Percentiles rank a stretch among this genome's conserved stretches.
phyloP scores from a whole-genome alignment of 2,113 vertebrate genomes.

The Aviceda subcristata region DNA sequence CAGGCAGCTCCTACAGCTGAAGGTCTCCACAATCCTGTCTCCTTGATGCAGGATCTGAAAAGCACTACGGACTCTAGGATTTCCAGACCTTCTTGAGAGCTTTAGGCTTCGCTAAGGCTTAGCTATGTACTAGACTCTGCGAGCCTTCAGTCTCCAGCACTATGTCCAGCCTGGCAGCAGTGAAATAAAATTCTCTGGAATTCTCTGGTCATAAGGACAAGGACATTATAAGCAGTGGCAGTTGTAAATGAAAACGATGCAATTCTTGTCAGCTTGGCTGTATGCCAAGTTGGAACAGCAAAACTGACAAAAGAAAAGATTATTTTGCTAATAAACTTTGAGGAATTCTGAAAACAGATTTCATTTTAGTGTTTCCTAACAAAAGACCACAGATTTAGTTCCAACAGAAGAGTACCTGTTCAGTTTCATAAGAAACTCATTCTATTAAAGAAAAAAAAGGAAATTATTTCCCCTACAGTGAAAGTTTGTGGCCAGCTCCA shows the following conservation, averaged over 20 bases:
- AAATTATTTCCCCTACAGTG: not conserved
- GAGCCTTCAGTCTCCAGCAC: not conserved
- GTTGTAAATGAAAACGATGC: not conserved
- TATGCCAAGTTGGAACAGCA: not conserved
- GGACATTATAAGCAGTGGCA: not conserved
- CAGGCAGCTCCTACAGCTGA: not conserved
- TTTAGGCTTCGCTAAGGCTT: not conserved
- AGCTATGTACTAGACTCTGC: not conserved
- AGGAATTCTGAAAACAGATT: not conserved
- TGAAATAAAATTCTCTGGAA: not conserved
- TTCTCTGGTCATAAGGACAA: not conserved
- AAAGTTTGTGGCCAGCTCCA: not conserved
- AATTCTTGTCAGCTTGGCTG: not conserved
- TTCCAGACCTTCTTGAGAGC: not conserved
- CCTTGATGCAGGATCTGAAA: not conserved
- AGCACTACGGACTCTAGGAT: not conserved
- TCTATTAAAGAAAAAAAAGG: not conserved
- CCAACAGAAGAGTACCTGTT: not conserved
- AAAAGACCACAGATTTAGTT: not conserved
- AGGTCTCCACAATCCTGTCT: not conserved
- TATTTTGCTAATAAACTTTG: not conserved
- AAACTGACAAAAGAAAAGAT: not conserved
- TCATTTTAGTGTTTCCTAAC: not conserved
- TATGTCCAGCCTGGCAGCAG: not conserved
- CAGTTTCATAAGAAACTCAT: not conserved